phyloP scores from a whole-genome alignment of 2,888 invertebrate species.

The Macaria liturata region DNA sequence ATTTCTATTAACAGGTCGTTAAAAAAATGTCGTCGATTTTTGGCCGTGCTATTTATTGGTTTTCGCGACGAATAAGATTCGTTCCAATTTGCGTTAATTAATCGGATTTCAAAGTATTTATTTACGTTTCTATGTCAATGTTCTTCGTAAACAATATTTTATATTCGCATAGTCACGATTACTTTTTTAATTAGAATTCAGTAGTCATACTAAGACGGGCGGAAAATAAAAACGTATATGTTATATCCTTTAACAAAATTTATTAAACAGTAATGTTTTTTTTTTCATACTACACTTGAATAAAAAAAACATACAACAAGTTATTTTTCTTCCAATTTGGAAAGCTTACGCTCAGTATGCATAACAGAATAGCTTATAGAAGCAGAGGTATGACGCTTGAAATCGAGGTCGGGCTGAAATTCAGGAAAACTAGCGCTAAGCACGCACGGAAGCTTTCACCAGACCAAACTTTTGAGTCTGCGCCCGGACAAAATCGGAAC shows the following conservation, averaged over 20 bases:
- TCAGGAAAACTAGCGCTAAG: conserved; percentile 70
- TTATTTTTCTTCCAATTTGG: too few relatives aligned
- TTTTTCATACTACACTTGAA: too few relatives aligned
- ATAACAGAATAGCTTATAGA: conserved; percentile 75
- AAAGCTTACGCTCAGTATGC: conserved; percentile 62
- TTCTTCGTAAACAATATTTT: too few relatives aligned
- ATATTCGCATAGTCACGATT: too few relatives aligned
- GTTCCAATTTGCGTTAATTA: conserved; percentile 10
- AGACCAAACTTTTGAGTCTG: conserved; percentile 47
- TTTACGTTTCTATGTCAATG: too few relatives aligned
- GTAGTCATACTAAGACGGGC: too few relatives aligned
- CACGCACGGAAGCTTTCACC: conserved; percentile 78
- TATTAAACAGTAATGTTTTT: too few relatives aligned
- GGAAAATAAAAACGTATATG: too few relatives aligned
- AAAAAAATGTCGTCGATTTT: conserved; percentile 20
- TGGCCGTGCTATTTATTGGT: conserved; percentile 11
- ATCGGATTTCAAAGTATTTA: background rate
- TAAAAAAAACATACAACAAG: too few relatives aligned
- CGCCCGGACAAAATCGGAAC: conserved; percentile 11
- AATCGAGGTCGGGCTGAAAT: conserved; percentile 75
- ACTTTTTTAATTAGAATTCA: too few relatives aligned
- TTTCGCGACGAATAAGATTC: conserved; percentile 3
- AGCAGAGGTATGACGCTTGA: conserved; percentile 66
- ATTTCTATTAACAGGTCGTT: conserved; percentile 17
- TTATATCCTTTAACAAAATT: too few relatives aligned